Base-by-base conservation (phyloP, 2,888 invertebrate genomes). In the Plebejus melissa region DNA sequence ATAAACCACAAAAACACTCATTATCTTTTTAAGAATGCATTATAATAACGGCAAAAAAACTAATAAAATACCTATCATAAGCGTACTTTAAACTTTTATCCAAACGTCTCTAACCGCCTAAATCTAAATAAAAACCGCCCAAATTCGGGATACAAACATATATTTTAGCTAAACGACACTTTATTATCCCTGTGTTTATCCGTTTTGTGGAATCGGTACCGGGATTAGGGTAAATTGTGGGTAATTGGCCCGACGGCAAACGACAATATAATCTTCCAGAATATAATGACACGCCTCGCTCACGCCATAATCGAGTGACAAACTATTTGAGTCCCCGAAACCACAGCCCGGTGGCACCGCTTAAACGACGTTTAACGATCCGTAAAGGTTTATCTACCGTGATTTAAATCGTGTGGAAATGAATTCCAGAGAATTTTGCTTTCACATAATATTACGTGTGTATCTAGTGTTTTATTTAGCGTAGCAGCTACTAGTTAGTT, bases 91-190 rank as follows among this genome's bases (percentile, higher is more conserved):
- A 72, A 65, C 60, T 75, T 75, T 71, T 57, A 57, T 75, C 57
- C 32, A 72, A 72, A 71, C 28, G 46, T 22, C 41, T 71, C 11
- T 16, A 70, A 71, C 50, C 50, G 28, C 72, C 72, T 7, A 32
- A 76, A 77, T 77, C 22, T 22, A 22, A 22, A 22, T 22, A 22
- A 22, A 22, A 22, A 22, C 22, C 50, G 28, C 72, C 72, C 16
- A 32, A 76, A 77, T 77, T 78, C 76, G 72, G 50, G 75, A 70
- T 74, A 75, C 75, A 86, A 86, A 86, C 88, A 85, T 89, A 86
- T 93, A 88, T 86, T 93, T 93, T 90, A 87, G 85, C 86, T 91
- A 93, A 93, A 92, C 91, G 93, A 91, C 93, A 93, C 88, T 93
- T 92, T 93, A 90, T 92, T 91, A 93, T 87, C 84, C 54, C 85